Evolutionary conservation across 2,888 invertebrate species (phyloP).

Genomic region (Vannuccia rotundouncinata): DNA sequence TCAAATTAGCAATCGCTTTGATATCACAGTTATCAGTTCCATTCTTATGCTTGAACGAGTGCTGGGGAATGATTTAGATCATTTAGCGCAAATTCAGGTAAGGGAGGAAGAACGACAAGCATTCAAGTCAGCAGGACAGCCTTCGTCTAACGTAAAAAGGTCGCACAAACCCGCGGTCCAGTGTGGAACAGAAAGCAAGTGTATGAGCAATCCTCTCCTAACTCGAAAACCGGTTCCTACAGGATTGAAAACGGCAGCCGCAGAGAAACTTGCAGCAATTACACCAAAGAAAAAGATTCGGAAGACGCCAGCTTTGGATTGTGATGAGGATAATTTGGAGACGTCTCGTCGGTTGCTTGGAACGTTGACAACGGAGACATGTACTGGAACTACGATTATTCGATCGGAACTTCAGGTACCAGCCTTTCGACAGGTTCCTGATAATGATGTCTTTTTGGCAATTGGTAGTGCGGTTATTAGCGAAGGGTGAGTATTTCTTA

Average conservation of each 20-base stretch:
- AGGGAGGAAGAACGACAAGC: neutral
- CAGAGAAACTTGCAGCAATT: neutral
- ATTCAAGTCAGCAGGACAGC: neutral
- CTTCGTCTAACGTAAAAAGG: neutral
- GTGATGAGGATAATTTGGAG: neutral
- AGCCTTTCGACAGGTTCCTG: constrained; percentile 48
- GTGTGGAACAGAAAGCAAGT: too few species aligned
- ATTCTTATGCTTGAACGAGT: neutral
- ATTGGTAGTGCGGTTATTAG: constrained; percentile 49
- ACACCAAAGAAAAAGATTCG: neutral
- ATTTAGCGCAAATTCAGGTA: neutral
- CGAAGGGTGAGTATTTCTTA: constrained; percentile 44
- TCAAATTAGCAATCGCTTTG: neutral
- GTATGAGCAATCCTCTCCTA: neutral
- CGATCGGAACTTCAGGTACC: constrained; percentile 45
- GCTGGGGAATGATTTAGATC: neutral
- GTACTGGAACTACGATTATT: constrained; percentile 50
- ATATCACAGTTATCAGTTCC: neutral
- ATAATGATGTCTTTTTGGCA: constrained; percentile 46
- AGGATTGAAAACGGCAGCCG: neutral
- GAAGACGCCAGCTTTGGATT: neutral
- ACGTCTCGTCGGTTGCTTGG: neutral
- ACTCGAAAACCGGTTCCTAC: neutral
- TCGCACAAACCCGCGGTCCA: neutral
- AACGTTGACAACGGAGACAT: constrained; percentile 8